Conservation (phyloP, 2,888 invertebrate species). For the Germaria angustata region DNA sequence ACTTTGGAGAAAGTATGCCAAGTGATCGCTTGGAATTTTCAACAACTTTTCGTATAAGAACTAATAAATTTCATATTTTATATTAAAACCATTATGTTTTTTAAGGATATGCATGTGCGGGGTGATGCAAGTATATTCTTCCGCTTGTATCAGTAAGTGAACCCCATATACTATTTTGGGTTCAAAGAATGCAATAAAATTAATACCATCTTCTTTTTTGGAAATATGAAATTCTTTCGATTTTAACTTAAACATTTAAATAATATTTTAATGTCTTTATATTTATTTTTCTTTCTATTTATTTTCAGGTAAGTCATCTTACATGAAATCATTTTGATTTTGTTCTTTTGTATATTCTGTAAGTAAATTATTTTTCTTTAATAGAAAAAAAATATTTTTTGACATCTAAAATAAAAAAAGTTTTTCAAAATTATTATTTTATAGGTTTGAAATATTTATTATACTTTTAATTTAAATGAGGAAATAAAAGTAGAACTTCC, state of each 20-base stretch:
- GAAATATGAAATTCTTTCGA: background rate
- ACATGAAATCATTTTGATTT: background rate
- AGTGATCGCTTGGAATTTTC: background rate
- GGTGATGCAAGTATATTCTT: background rate
- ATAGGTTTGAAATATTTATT: too few relatives aligned
- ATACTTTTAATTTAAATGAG: too few relatives aligned
- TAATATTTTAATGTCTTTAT: background rate
- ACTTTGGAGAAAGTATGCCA: background rate
- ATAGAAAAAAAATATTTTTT: too few relatives aligned
- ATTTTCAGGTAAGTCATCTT: constrained; percentile 35
- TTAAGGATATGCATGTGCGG: background rate
- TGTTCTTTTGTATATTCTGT: background rate
- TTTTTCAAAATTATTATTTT: too few relatives aligned
- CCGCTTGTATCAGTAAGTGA: background rate
- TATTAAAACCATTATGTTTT: background rate
- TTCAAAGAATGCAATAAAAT: constrained; percentile 3
- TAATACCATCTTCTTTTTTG: background rate
- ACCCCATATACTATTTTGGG: background rate
- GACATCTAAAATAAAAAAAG: too few relatives aligned
- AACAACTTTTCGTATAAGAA: background rate
- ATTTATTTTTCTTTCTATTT: background rate
- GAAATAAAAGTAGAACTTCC: too few relatives aligned
- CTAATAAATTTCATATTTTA: constrained; percentile 1
- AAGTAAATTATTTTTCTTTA: constrained; percentile 9
- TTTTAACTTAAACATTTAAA: background rate